These are phyloP conservation scores for Clarias batrachus DNA, from an alignment of 2,113 vertebrate genomes.

Conservation along the genomic window DNA sequence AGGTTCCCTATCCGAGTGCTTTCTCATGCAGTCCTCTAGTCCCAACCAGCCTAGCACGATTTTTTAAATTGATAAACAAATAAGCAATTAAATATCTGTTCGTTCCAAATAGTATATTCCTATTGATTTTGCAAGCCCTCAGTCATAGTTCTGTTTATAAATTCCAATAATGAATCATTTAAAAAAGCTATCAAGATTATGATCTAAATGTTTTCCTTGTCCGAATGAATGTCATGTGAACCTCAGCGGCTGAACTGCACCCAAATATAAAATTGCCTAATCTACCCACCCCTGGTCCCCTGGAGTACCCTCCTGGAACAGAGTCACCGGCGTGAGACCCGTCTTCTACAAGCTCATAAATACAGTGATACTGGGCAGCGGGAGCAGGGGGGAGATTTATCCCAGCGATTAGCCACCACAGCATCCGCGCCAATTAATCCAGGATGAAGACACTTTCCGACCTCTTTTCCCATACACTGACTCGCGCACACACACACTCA, in stretches of 20 bases:
- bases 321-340: conserved; percentile 51
- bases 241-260: not conserved
- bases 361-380: conserved; percentile 74
- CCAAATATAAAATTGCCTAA: conserved; percentile 1
- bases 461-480: conserved; percentile 52
- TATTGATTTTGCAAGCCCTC: not conserved
- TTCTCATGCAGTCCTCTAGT: not conserved
- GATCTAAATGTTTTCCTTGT: not conserved
- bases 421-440: conserved; percentile 76
- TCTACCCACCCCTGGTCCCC: too few relatives aligned
- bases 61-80: not conserved
- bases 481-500: not conserved
- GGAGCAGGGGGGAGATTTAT: conserved; percentile 71
- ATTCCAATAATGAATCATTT: not conserved
- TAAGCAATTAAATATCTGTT: not conserved
- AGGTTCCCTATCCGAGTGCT: not conserved
- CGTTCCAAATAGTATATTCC: not conserved
- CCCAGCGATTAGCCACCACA: conserved; percentile 68
- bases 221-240: not conserved
- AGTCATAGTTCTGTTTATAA: not conserved
- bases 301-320: conserved; percentile 48
- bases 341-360: conserved; percentile 73
- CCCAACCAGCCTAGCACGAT: not conserved
- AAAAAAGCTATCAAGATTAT: not conserved
- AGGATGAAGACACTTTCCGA: conserved; percentile 56